Conservation (phyloP, 2,888 invertebrate species). For the Gymnoscelis rufifasciata region DNA sequence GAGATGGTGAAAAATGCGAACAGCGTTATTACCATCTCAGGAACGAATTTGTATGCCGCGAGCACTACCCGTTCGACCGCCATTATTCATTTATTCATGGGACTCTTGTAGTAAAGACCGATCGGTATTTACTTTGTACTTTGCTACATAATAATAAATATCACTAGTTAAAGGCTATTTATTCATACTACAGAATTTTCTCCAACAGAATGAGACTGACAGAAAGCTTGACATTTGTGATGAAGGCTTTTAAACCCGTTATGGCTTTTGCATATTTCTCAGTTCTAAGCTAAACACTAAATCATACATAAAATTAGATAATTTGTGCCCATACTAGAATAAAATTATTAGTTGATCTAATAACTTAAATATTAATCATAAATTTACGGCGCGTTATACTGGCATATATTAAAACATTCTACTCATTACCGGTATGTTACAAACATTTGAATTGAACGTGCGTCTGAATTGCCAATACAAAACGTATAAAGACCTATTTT, state of each 20-base stretch:
- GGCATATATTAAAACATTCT: too few relatives aligned
- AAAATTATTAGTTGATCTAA: too few relatives aligned
- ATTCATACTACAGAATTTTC: slow-evolving; percentile 24
- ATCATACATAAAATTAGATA: too few relatives aligned
- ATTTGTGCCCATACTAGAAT: too few relatives aligned
- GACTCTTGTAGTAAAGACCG: slow-evolving; percentile 53
- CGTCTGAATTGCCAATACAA: too few relatives aligned
- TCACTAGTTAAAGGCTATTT: slow-evolving; percentile 26
- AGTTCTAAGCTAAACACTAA: too few relatives aligned
- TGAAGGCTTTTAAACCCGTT: slow-evolving; percentile 12
- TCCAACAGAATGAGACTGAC: slow-evolving; percentile 19
- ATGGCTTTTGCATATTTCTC: too few relatives aligned
- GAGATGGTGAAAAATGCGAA: slow-evolving; percentile 65
- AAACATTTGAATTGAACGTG: too few relatives aligned
- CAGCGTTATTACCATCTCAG: slow-evolving; percentile 67
- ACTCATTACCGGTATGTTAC: too few relatives aligned
- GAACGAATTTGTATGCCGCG: slow-evolving; percentile 71
- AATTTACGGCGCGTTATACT: too few relatives aligned
- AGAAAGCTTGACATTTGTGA: slow-evolving; percentile 17
- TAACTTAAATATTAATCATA: too few relatives aligned
- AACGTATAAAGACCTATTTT: too few relatives aligned
- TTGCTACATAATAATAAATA: slow-evolving; percentile 34
- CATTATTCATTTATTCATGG: slow-evolving; percentile 76
- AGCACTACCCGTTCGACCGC: slow-evolving; percentile 59
- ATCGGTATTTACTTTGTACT: slow-evolving; percentile 47